Evolutionary conservation across 1,140 invertebrate species (phyloP).

Genomic region (Drosophila paulistorum): DNA sequence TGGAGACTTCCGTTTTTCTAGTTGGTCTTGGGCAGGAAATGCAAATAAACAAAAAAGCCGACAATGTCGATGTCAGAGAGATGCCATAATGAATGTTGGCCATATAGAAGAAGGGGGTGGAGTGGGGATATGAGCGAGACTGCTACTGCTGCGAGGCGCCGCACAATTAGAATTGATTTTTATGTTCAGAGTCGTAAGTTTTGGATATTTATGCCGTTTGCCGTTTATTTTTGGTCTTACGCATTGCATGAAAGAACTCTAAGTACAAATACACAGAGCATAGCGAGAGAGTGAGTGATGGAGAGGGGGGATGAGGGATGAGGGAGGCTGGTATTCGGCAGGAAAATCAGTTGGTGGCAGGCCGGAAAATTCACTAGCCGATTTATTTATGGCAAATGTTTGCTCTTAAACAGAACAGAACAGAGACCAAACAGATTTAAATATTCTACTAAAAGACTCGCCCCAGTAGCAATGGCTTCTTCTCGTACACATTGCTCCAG

Average conservation of each 20-base stretch:
- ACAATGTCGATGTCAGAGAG: slow-evolving; percentile 26
- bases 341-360: slow-evolving; percentile 35
- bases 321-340: not conserved
- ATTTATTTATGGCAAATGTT: slow-evolving; percentile 55
- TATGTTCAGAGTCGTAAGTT: slow-evolving; percentile 73
- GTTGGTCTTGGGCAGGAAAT: slow-evolving; percentile 59
- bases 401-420: slow-evolving; percentile 20
- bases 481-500: not conserved
- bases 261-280: not conserved
- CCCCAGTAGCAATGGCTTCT: too few relatives aligned
- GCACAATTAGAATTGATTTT: slow-evolving; percentile 71
- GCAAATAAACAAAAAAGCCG: slow-evolving; percentile 73
- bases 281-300: too few relatives aligned
- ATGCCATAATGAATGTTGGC: slow-evolving; percentile 13
- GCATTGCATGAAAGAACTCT: slow-evolving; percentile 3
- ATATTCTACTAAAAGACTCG: not conserved
- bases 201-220: slow-evolving; percentile 68
- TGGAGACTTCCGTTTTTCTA: slow-evolving; percentile 66
- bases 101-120: not conserved
- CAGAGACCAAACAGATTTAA: not conserved
- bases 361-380: slow-evolving; percentile 15
- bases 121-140: not conserved
- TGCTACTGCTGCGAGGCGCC: slow-evolving; percentile 32
- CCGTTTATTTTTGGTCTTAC: slow-evolving; percentile 9
- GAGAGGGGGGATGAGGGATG: too few relatives aligned